These are phyloP conservation scores for Cheirogaleus medius DNA, from an alignment of 2,113 vertebrate genomes.

Conservation along the genomic window DNA sequence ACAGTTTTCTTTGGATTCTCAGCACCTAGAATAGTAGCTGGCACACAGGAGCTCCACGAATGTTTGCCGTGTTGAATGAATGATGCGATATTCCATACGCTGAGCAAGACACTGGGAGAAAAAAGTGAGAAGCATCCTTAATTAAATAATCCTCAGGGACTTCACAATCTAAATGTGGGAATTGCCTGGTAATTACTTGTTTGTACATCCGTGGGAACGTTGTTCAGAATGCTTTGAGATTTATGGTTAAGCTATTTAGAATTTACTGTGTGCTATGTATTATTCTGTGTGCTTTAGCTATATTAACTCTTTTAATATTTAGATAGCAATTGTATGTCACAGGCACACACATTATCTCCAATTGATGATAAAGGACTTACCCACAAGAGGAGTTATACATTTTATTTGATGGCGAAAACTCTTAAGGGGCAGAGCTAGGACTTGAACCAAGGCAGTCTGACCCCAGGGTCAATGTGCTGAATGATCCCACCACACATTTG, in stretches of 20 bases:
- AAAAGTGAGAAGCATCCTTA: not conserved
- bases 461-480: not conserved
- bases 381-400: not conserved
- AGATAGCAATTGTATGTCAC: not conserved
- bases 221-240: not conserved
- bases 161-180: not conserved
- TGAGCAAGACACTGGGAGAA: not conserved
- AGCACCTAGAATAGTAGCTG: not conserved
- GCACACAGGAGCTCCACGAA: not conserved
- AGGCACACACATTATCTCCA: not conserved
- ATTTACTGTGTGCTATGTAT: not conserved
- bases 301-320: not conserved
- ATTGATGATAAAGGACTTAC: not conserved
- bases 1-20: not conserved
- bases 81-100: not conserved
- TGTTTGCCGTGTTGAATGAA: not conserved
- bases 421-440: not conserved
- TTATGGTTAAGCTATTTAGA: not conserved
- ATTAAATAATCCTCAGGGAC: not conserved
- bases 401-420: not conserved
- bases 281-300: not conserved
- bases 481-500: not conserved
- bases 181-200: not conserved
- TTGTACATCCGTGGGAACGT: not conserved
- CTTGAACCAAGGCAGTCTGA: not conserved